Conservation (phyloP, 2,888 invertebrate genomes). For the Rhogogaster chlorosoma region DNA sequence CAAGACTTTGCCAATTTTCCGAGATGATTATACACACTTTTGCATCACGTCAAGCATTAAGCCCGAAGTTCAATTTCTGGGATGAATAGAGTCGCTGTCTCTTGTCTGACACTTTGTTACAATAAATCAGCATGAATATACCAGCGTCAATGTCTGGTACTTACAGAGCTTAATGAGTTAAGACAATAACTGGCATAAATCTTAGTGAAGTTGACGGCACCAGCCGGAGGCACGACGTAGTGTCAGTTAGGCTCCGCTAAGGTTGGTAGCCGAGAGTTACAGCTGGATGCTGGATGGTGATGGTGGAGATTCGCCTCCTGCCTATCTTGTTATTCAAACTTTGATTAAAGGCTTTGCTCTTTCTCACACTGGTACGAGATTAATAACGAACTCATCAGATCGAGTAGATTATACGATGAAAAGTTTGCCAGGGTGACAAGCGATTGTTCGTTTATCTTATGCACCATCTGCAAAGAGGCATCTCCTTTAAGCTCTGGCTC, state of each 20-base stretch:
- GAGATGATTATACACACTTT: not conserved
- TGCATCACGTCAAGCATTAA: not conserved
- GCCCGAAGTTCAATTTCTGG: not conserved
- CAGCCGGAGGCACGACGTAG: constrained; percentile 29
- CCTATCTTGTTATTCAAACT: constrained; percentile 52
- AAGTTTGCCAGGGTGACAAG: constrained; percentile 32
- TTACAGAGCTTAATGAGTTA: constrained; percentile 58
- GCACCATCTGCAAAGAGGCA: not conserved
- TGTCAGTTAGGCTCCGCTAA: constrained; percentile 31
- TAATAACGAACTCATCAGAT: constrained; percentile 47
- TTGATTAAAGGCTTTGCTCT: constrained; percentile 50
- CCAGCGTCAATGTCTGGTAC: constrained; percentile 57
- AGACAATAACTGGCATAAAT: constrained; percentile 56
- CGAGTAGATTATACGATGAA: constrained; percentile 41
- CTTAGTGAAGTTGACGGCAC: constrained; percentile 40
- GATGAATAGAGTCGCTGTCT: not conserved
- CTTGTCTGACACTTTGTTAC: constrained; percentile 51
- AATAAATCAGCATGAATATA: constrained; percentile 57
- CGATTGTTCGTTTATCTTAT: constrained; percentile 34
- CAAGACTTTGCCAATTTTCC: not conserved
- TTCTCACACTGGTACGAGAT: constrained; percentile 39
- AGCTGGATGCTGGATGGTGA: not conserved
- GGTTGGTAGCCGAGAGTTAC: constrained; percentile 13
- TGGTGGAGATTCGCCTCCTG: constrained; percentile 31
- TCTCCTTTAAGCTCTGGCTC: not conserved